phyloP scores from a whole-genome alignment of 1,140 invertebrate genomes.

The Antheraea mylitta region DNA sequence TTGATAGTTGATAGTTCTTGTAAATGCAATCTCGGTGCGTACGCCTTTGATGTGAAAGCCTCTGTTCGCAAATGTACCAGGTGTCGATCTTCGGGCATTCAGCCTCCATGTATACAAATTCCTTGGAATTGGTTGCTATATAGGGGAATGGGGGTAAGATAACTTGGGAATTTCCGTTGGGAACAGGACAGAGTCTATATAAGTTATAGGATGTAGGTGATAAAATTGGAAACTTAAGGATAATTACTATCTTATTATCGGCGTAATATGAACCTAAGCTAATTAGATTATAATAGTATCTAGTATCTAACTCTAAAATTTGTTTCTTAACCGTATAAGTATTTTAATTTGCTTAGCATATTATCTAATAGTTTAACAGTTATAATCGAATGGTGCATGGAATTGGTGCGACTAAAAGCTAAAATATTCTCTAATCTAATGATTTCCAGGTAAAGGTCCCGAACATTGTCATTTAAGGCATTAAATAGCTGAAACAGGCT shows the following conservation, averaged over 20 bases:
- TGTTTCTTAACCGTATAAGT: too few species aligned
- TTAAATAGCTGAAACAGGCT: not conserved
- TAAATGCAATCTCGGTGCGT: conserved; percentile 15
- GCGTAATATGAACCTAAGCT: conserved; percentile 16
- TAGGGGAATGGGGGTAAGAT: conserved; percentile 32
- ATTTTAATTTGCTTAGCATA: conserved; percentile 16
- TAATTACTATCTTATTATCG: conserved; percentile 6
- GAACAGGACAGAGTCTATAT: conserved; percentile 1
- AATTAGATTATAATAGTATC: conserved; percentile 12
- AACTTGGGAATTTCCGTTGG: not conserved
- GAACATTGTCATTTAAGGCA: conserved; percentile 15
- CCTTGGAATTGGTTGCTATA: conserved; percentile 33
- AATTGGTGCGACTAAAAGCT: conserved; percentile 20
- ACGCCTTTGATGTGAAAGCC: not conserved
- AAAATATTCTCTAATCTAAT: conserved; percentile 19
- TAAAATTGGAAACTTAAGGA: conserved; percentile 19
- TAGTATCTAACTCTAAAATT: too few species aligned
- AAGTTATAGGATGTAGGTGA: not conserved
- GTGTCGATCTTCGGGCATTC: conserved; percentile 34
- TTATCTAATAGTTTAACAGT: conserved; percentile 6
- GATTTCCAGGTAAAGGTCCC: conserved; percentile 12
- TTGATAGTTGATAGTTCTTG: conserved; percentile 10
- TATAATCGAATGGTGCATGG: conserved; percentile 15
- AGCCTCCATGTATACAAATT: conserved; percentile 36
- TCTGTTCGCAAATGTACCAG: conserved; percentile 11